Evolutionary conservation across 2,113 vertebrate genomes (phyloP).

Genomic region (Tiliqua scincoides): DNA sequence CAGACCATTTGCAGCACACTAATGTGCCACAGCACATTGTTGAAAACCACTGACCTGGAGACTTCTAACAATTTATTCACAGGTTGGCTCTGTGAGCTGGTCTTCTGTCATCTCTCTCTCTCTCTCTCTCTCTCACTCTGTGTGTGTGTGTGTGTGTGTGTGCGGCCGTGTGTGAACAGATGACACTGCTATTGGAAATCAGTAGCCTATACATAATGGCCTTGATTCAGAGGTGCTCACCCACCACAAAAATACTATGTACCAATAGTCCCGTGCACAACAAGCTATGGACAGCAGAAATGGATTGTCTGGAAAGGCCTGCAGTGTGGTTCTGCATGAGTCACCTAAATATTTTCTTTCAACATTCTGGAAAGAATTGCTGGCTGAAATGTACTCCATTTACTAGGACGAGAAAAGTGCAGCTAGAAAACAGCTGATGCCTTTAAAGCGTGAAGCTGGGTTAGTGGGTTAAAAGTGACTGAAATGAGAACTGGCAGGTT

Average conservation of each 20-base stretch:
- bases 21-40: no score
- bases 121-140: no score
- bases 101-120: not conserved
- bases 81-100: not conserved
- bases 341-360: slow-evolving; percentile 65
- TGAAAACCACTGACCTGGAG: no score
- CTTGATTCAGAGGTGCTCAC: not conserved
- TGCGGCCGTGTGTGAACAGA: not conserved
- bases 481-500: slow-evolving; percentile 38
- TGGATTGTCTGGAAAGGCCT: not conserved
- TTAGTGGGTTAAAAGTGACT: slow-evolving; percentile 41
- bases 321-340: slow-evolving; percentile 63
- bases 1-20: no score
- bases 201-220: not conserved
- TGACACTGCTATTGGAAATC: no score
- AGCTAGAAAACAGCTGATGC: slow-evolving; percentile 47
- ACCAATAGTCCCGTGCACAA: not conserved
- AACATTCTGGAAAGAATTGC: slow-evolving; percentile 62
- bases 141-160: no score
- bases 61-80: not conserved
- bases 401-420: slow-evolving; percentile 52
- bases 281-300: not conserved
- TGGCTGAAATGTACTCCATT: slow-evolving; percentile 58
- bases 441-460: slow-evolving; percentile 25
- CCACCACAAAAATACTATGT: not conserved